phyloP scores from a whole-genome alignment of 2,113 vertebrate genomes.

The Symphodus melops region DNA sequence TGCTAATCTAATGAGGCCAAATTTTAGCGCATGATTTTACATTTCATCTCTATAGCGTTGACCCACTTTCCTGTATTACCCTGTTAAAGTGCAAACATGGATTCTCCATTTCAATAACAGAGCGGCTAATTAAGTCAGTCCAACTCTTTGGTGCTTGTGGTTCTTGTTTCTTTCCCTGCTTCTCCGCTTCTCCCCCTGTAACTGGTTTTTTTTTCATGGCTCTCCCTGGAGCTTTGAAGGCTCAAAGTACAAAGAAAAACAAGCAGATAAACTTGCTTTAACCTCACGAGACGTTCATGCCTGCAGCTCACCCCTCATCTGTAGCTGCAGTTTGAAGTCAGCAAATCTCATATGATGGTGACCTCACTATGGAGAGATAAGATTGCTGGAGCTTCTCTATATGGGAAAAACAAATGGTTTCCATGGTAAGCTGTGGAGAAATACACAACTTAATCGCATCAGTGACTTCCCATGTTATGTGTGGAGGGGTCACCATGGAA shows the following conservation, averaged over 20 bases:
- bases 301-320: background rate
- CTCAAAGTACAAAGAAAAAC: background rate
- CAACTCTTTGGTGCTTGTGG: slow-evolving; percentile 10
- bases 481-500: slow-evolving; percentile 49
- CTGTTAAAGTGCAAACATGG: slow-evolving; percentile 64
- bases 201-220: slow-evolving; percentile 11
- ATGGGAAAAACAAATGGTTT: slow-evolving; percentile 14
- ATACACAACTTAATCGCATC: slow-evolving; percentile 40
- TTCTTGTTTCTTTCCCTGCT: slow-evolving; percentile 37
- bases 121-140: slow-evolving; percentile 58
- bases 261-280: slow-evolving; percentile 28
- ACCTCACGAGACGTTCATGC: slow-evolving; percentile 23
- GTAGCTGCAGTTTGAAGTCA: slow-evolving; percentile 27
- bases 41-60: slow-evolving; percentile 50
- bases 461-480: slow-evolving; percentile 49
- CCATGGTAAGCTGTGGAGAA: slow-evolving; percentile 13
- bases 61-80: slow-evolving; percentile 72
- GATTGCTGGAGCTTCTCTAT: slow-evolving; percentile 8
- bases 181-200: slow-evolving; percentile 2
- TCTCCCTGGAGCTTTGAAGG: slow-evolving; percentile 17
- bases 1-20: slow-evolving; percentile 66
- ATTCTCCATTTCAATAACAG: slow-evolving; percentile 67
- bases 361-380: slow-evolving; percentile 18
- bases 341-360: slow-evolving; percentile 23
- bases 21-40: slow-evolving; percentile 39